Base-by-base conservation (phyloP, 1,140 invertebrate species). In the Achroia grisella region DNA sequence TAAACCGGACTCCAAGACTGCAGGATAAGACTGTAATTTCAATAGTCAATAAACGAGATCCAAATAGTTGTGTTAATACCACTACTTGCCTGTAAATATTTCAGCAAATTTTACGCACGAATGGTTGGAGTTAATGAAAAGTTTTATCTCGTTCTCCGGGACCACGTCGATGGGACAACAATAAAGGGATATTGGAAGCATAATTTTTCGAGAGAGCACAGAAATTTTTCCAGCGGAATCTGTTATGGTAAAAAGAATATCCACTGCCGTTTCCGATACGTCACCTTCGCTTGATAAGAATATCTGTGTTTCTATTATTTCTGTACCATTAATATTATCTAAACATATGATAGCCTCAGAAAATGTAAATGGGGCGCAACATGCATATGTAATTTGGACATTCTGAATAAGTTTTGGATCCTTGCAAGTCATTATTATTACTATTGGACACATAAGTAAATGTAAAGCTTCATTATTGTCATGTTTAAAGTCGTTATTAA, bases 271-370 rank as follows among this genome's bases (percentile, higher is more conserved):
- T 10, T 76, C 55, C 8, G 66, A 59, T 14, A 82, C 54, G 55
- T 69, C 68, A 3, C 45, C 36, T 44, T 71, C 56, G 10, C 48
- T 64, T 4, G 50, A 39, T 12, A 82, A 15, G 31, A 71, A 70
- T 11, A 83, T 58, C 39, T 72, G 62, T 4, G 63, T 76, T 52
- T 85, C 73, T 23, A 82, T 50, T 31, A 81, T 81, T 68, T 82
- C 75, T 27, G 71, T 78, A 0, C 69, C 75, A 52, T 85, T 80
- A 6, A 85, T 52, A 15, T 44, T 56, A 9, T 85, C 77, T 10
- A 85, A 62, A 43, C 62, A 80, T 48, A 72, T 55, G 10, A 55
- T 68, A 4, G 63, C 49, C 27, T 85, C 81, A 0, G 71, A 64
- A 44, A 62, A 61, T 6, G 48, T 43, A 31, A 82, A 68, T 8